Evolutionary conservation across 1,140 invertebrate genomes (phyloP).

Genomic region (Orchestia grillus): DNA sequence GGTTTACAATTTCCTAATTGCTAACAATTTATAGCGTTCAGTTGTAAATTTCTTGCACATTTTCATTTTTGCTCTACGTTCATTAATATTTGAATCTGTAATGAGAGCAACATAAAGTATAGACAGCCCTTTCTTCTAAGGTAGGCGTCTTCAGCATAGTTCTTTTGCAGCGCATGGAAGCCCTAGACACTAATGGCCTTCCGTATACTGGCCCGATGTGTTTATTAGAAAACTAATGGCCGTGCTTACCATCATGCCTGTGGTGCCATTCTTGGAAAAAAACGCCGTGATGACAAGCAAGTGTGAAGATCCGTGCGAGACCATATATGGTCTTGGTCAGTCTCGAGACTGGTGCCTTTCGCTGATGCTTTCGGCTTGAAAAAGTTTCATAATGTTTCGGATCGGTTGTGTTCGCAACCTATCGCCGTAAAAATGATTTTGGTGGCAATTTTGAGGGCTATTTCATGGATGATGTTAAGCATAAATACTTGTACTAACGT

Average conservation of each 20-base stretch:
- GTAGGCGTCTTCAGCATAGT: neutral
- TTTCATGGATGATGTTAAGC: neutral
- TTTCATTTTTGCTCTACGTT: neutral
- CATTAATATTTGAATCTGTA: neutral
- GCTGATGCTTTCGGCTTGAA: neutral
- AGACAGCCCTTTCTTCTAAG: neutral
- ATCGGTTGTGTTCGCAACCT: neutral
- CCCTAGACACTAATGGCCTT: constrained; percentile 12
- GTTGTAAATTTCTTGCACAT: neutral
- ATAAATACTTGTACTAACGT: neutral
- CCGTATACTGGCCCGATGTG: constrained; percentile 5
- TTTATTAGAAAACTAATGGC: constrained; percentile 45
- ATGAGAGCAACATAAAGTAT: neutral
- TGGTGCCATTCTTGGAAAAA: constrained; percentile 42
- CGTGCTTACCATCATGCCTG: constrained; percentile 27
- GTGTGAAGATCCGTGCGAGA: constrained; percentile 53
- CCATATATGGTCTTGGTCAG: constrained; percentile 46
- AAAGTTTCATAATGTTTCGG: constrained; percentile 42
- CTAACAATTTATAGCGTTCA: neutral
- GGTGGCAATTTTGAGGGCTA: neutral
- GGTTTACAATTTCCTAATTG: neutral
- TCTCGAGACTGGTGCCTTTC: constrained; percentile 27
- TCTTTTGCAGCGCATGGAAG: neutral
- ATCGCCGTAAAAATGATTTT: neutral
- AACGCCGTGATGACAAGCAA: constrained; percentile 47